Evolutionary conservation across 2,113 vertebrate species (phyloP).

Genomic region (Phalacrocorax carbo): DNA sequence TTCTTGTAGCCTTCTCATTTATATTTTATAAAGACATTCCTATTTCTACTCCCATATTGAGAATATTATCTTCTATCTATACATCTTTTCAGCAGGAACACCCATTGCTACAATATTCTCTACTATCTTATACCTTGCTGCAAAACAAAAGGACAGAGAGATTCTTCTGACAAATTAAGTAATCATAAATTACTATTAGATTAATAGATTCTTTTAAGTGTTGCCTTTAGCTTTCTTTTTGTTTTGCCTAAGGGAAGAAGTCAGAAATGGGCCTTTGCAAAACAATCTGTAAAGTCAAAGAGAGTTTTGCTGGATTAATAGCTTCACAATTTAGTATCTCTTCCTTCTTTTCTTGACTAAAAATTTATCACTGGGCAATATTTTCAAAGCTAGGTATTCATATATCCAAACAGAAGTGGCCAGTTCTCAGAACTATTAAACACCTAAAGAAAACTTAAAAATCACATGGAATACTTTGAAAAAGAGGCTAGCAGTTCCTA

Average conservation of each 20-base stretch:
- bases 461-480: background rate
- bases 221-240: background rate
- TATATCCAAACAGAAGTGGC: background rate
- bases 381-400: background rate
- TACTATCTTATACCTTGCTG: background rate
- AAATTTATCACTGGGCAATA: background rate
- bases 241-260: background rate
- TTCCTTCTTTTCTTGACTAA: background rate
- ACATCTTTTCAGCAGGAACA: background rate
- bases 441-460: background rate
- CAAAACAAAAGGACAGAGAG: background rate
- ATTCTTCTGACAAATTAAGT: conserved; percentile 10
- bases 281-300: background rate
- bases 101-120: background rate
- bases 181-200: background rate
- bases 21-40: background rate
- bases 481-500: background rate
- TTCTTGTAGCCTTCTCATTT: background rate
- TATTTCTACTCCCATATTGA: background rate
- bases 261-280: background rate
- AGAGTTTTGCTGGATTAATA: background rate
- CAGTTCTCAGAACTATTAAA: background rate
- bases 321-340: background rate
- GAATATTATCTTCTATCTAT: background rate
- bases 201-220: background rate